Evolutionary conservation across 2,888 invertebrate species (phyloP), one percentile per base, ranked within the genome.

Genomic region (Amphipyra tragopoginis): DNA sequence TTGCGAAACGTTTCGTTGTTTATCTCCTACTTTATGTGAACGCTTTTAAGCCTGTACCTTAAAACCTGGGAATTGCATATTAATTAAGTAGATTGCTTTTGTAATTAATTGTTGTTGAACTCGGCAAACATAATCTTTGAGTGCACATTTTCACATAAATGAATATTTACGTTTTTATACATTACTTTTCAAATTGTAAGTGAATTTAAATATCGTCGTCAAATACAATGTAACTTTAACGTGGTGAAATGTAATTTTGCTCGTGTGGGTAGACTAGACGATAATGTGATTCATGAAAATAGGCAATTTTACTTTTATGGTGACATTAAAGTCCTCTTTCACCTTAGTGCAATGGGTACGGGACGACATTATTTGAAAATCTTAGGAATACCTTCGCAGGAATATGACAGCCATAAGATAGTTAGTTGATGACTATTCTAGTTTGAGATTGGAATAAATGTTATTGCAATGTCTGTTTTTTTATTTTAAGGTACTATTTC

Each of bases 231-330:
- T 76, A 58, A 50, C 49, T 57, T 50, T 13, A 58, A 67, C 61
- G 61, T 71, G 71, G 68, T 76, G 65, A 79, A 82, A 81, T 80
- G 79, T 77, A 77, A 80, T 80, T 82, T 80, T 80, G 71, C 80
- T 76, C 69, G 79, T 81, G 84, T 82, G 82, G 81, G 83, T 77
- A 76, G 70, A 81, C 72, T 65, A 75, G 79, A 79, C 75, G 76
- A 80, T 81, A 82, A 82, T 79, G 76, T 79, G 79, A 83, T 81
- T 82, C 83, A 85, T 83, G 83, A 81, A 82, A 79, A 83, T 78
- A 80, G 82, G 80, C 83, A 81, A 85, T 85, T 81, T 81, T 75
- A 77, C 50, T 81, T 88, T 88, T 86, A 87, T 85, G 75, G 78
- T 76, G 57, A 71, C 83, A 80, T 83, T 85, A 86, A 85, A 86